Conservation (phyloP, 2,888 invertebrate species). For the Xestia rhomboidea region DNA sequence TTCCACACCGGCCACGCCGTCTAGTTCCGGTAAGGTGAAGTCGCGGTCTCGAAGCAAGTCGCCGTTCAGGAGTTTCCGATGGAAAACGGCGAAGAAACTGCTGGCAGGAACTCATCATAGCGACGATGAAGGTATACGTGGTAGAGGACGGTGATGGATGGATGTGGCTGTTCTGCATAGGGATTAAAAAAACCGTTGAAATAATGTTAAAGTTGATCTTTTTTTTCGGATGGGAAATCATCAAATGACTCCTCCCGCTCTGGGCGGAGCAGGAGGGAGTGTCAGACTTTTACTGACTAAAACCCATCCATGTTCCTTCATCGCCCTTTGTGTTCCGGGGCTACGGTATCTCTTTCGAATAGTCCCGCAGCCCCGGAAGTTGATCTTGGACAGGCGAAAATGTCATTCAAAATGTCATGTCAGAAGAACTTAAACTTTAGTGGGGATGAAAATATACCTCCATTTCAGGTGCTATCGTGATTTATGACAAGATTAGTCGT, state of each 20-base stretch:
- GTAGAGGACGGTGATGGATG: constrained; percentile 79
- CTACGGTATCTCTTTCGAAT: no score
- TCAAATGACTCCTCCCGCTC: no score
- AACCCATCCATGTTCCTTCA: no score
- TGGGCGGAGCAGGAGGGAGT: no score
- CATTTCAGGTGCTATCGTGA: neutral
- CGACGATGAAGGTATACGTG: constrained; percentile 94
- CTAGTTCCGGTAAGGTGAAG: constrained; percentile 93
- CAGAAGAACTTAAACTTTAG: no score
- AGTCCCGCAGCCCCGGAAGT: no score
- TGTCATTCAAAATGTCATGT: neutral
- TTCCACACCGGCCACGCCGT: constrained; percentile 85
- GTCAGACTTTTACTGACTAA: no score
- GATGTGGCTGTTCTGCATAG: constrained; percentile 10
- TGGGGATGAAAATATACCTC: neutral
- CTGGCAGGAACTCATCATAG: constrained; percentile 93
- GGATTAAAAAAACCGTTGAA: neutral
- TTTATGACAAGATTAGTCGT: neutral
- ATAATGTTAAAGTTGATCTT: neutral
- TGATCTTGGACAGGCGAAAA: neutral
- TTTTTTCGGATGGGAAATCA: no score
- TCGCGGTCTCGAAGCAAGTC: constrained; percentile 97
- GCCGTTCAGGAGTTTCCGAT: constrained; percentile 97
- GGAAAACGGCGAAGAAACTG: constrained; percentile 94
- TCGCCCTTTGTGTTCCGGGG: no score